These are phyloP conservation scores for Malurus cyaneus DNA, from an alignment of 2,113 vertebrate species.

Conservation along the genomic window DNA sequence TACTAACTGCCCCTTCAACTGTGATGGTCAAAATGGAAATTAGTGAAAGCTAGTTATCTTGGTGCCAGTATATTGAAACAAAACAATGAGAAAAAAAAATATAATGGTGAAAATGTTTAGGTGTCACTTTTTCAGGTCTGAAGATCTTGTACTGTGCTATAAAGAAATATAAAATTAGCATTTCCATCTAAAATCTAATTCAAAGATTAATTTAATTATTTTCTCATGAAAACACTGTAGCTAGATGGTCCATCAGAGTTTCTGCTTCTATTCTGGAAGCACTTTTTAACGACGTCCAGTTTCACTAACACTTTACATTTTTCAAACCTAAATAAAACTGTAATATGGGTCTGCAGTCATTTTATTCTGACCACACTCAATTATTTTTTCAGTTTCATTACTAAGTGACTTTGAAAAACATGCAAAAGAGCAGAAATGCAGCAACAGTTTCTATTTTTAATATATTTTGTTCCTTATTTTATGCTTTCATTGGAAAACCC, in stretches of 20 bases:
- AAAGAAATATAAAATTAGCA: background rate
- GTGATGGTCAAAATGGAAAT: background rate
- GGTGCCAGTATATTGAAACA: background rate
- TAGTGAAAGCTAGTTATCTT: background rate
- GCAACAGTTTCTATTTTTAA: background rate
- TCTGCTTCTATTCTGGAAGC: background rate
- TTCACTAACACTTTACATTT: background rate
- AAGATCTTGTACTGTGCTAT: background rate
- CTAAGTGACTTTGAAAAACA: background rate
- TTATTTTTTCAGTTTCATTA: background rate
- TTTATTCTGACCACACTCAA: background rate
- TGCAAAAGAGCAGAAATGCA: background rate
- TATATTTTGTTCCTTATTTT: background rate
- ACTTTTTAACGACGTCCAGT: background rate
- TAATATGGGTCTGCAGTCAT: background rate
- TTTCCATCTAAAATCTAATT: background rate
- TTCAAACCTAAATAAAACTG: background rate
- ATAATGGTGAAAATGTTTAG: accelerated
- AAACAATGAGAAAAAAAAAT: accelerated
- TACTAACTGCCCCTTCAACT: background rate
- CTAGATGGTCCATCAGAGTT: background rate
- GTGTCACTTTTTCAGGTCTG: background rate
- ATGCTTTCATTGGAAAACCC: background rate
- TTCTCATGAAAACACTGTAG: background rate
- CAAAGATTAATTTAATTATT: background rate